These are phyloP conservation scores for Brachypalpus laphriformis DNA, from an alignment of 2,888 invertebrate species.

Conservation along the genomic window DNA sequence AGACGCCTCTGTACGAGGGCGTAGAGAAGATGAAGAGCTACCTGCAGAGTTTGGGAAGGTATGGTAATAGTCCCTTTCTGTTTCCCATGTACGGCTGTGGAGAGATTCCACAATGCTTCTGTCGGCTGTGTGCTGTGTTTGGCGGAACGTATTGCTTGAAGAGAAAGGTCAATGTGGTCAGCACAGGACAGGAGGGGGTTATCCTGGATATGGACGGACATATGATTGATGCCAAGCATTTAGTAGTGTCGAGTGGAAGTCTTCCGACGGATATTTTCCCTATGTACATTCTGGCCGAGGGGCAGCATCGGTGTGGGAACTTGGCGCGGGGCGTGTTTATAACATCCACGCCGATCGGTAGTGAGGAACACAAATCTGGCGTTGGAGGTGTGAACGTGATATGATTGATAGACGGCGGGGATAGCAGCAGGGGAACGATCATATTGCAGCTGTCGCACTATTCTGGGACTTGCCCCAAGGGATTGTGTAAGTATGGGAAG, in stretches of 20 bases:
- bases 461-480: slow-evolving; percentile 93
- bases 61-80: slow-evolving; percentile 98
- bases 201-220: slow-evolving; percentile 88
- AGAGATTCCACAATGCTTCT: slow-evolving; percentile 97
- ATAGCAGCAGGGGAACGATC: slow-evolving; percentile 86
- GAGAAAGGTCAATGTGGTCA: slow-evolving; percentile 88
- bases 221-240: slow-evolving; percentile 88
- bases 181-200: slow-evolving; percentile 84
- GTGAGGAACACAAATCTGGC: slow-evolving; percentile 84
- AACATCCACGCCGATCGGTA: slow-evolving; percentile 87
- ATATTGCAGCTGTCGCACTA: slow-evolving; percentile 92
- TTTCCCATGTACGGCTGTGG: slow-evolving; percentile 99
- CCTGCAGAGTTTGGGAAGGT: slow-evolving; percentile 94
- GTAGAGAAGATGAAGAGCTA: slow-evolving; percentile 93
- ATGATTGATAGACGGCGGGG: slow-evolving; percentile 87
- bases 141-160: slow-evolving; percentile 97
- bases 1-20: slow-evolving; percentile 90
- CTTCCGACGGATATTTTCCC: slow-evolving; percentile 68
- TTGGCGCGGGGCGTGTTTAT: slow-evolving; percentile 87
- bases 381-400: slow-evolving; percentile 93
- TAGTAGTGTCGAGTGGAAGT: slow-evolving; percentile 87
- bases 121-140: slow-evolving; percentile 98
- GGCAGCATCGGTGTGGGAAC: slow-evolving; percentile 72
- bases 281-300: not conserved
- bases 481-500: slow-evolving; percentile 91